Evolutionary conservation across 30 jellyfish, hydroid and myxozoan species (phyloP).

Genomic region (Morbakka virulenta): DNA sequence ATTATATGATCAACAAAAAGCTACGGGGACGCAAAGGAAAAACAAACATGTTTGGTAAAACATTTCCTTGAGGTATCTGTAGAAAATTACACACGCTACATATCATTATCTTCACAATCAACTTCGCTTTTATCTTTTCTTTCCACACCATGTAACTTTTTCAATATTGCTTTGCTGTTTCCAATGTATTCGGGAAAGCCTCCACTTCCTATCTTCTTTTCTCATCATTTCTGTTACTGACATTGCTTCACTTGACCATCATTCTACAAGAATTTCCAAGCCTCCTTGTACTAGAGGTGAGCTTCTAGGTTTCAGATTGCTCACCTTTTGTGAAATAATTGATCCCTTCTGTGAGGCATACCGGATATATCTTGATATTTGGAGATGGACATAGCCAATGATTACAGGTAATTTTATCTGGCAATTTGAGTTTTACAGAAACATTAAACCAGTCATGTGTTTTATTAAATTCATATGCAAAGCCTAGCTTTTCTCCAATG

Average conservation of each 20-base stretch:
- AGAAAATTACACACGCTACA: background rate
- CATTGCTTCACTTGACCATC: background rate
- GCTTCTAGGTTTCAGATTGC: too few species aligned
- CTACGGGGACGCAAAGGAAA: background rate
- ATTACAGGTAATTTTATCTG: background rate
- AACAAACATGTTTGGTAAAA: background rate
- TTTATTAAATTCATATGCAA: background rate
- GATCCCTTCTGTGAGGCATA: background rate
- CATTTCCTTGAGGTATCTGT: too few species aligned
- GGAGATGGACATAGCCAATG: background rate
- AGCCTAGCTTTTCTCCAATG: background rate
- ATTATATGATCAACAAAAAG: background rate
- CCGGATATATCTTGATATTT: background rate
- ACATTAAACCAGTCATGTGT: background rate
- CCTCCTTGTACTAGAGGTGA: background rate
- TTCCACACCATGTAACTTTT: background rate
- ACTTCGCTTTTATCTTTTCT: background rate
- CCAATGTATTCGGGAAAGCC: background rate
- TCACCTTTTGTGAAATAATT: background rate
- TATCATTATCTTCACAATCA: background rate
- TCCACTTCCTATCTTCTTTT: background rate
- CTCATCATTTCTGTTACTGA: background rate
- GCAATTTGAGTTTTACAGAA: background rate
- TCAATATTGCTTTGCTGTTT: background rate
- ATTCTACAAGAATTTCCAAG: background rate